Percentiles rank a stretch among this genome's conserved stretches.
phyloP scores from a whole-genome alignment of 2,113 vertebrate species.

The Scomber scombrus region DNA sequence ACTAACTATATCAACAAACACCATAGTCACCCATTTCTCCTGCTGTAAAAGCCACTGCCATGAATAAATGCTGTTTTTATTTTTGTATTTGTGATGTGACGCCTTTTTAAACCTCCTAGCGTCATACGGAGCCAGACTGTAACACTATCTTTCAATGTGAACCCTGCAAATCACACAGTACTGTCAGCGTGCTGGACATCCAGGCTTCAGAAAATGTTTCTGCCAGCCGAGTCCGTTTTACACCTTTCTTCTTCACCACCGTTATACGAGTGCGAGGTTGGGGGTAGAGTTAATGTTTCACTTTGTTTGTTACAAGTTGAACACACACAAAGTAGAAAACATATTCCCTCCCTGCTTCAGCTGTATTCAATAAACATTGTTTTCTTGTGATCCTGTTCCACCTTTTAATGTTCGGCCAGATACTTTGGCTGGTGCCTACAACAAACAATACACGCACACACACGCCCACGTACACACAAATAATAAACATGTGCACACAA shows the following conservation, averaged over 20 bases:
- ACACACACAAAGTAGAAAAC: slow-evolving; percentile 61
- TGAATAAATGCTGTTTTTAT: too few relatives aligned
- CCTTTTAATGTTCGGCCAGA: slow-evolving; percentile 65
- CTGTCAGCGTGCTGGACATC: slow-evolving; percentile 16
- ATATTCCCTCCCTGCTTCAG: slow-evolving; percentile 52
- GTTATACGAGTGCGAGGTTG: slow-evolving; percentile 4
- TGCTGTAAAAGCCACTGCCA: not conserved
- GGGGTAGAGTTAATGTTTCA: slow-evolving; percentile 4
- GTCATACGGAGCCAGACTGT: not conserved
- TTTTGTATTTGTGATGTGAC: not conserved
- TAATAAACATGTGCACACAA: not conserved
- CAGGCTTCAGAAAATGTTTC: not conserved
- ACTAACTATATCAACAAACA: not conserved
- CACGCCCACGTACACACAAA: not conserved
- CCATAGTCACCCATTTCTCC: slow-evolving; percentile 1
- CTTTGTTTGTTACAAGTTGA: slow-evolving; percentile 52
- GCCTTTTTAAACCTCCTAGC: not conserved
- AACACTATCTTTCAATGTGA: not conserved
- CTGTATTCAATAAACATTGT: slow-evolving; percentile 74
- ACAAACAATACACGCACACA: not conserved
- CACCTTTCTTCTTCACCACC: slow-evolving; percentile 12
- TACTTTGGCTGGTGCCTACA: slow-evolving; percentile 44
- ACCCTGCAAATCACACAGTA: not conserved
- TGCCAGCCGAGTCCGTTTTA: slow-evolving; percentile 17
- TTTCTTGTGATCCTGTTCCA: slow-evolving; percentile 68